Evolutionary conservation across 2,797 vertebrate species (phyloP).

Genomic region (Otus scops): DNA sequence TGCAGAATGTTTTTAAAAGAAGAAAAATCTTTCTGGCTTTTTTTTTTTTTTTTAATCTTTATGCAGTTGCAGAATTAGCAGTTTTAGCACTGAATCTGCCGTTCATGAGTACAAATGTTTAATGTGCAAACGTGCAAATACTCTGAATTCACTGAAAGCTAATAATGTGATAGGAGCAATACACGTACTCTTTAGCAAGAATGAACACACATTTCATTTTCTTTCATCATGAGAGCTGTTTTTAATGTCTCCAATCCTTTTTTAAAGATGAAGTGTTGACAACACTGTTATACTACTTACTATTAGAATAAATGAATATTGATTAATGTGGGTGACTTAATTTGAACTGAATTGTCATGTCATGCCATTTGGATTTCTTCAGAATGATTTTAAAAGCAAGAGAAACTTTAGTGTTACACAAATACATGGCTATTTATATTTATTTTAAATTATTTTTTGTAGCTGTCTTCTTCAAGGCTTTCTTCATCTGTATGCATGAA

Average conservation of each 20-base stretch:
- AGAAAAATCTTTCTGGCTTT: not conserved
- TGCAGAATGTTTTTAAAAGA: not conserved
- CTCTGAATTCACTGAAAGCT: not conserved
- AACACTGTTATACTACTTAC: not conserved
- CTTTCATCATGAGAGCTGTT: not conserved
- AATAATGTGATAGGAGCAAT: not conserved
- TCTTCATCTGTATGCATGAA: not conserved
- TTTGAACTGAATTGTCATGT: not conserved
- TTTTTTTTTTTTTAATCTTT: not conserved
- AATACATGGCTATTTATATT: not conserved
- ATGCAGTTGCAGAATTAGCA: not conserved
- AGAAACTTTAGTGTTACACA: not conserved
- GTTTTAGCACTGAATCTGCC: not conserved
- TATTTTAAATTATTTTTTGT: not conserved
- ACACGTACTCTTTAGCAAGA: not conserved
- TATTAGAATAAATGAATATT: slow-evolving; percentile 17
- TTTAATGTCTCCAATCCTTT: not conserved
- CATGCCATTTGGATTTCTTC: not conserved
- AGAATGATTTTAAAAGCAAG: not conserved
- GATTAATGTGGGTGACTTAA: not conserved
- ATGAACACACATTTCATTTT: not conserved
- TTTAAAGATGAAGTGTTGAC: not conserved
- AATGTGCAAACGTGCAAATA: not conserved
- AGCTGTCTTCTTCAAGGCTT: not conserved
- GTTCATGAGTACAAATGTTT: not conserved